These are phyloP conservation scores for Spinibarbus caldwelli DNA, from an alignment of 2,797 vertebrate species.

Conservation along the genomic window DNA sequence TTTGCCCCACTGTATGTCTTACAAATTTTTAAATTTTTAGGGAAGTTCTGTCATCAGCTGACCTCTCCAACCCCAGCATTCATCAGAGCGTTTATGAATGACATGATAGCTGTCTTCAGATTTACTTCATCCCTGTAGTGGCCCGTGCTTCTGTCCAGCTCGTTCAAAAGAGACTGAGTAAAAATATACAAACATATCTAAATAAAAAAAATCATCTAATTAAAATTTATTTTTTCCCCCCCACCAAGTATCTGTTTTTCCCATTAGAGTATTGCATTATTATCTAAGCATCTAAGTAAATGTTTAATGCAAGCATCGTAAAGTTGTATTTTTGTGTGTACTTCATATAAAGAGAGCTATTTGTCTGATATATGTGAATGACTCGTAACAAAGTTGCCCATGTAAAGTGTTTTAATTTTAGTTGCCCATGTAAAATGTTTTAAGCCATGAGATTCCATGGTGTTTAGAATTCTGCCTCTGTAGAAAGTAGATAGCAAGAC, in stretches of 20 bases:
- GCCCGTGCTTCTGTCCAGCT: conserved; percentile 91
- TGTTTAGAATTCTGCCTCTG: neutral
- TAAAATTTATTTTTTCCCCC: neutral
- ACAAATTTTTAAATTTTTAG: no score
- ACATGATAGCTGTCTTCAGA: conserved; percentile 98
- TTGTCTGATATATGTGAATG: neutral
- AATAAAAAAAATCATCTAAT: neutral
- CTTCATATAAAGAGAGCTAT: neutral
- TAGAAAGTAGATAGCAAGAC: neutral
- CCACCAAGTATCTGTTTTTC: neutral
- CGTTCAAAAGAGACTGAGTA: conserved; percentile 87
- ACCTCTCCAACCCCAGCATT: conserved; percentile 97
- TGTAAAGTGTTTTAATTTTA: neutral
- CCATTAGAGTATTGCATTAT: neutral
- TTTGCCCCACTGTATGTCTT: no score
- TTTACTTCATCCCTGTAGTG: conserved; percentile 95
- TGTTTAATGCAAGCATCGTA: neutral
- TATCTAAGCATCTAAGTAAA: neutral
- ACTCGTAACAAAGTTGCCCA: neutral
- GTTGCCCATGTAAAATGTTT: neutral
- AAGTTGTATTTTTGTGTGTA: neutral
- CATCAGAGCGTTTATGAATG: conserved; percentile 96
- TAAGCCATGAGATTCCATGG: neutral
- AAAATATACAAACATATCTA: neutral
- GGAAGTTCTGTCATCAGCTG: conserved; percentile 53